These are phyloP conservation scores for Channa striata DNA, from an alignment of 2,797 vertebrate genomes.

Conservation along the genomic window DNA sequence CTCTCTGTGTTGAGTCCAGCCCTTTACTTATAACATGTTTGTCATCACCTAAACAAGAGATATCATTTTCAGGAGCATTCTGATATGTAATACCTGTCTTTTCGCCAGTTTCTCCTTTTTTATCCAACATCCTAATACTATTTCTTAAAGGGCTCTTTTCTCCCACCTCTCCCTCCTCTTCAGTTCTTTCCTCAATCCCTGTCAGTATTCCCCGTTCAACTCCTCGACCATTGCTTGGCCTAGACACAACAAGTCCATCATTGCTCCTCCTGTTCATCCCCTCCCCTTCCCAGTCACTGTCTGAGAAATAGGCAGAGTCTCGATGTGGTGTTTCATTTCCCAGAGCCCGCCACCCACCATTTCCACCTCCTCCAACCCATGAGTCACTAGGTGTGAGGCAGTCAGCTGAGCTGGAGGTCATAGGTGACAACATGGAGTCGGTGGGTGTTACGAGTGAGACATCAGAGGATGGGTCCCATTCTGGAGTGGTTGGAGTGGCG, in stretches of 20 bases:
- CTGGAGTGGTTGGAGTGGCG: constrained; percentile 72
- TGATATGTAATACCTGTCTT: constrained; percentile 27
- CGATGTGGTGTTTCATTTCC: constrained; percentile 88
- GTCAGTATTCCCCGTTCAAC: constrained; percentile 81
- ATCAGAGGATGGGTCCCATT: constrained; percentile 81
- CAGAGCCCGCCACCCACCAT: constrained; percentile 84
- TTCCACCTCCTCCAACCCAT: constrained; percentile 74
- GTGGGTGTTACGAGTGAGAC: constrained; percentile 81
- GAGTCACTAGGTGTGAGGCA: constrained; percentile 90
- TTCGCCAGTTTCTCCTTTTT: constrained; percentile 38
- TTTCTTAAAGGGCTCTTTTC: constrained; percentile 68
- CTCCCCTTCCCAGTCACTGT: constrained; percentile 88
- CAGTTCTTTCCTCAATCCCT: constrained; percentile 86
- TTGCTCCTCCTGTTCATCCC: constrained; percentile 78
- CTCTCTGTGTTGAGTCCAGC: constrained; percentile 63
- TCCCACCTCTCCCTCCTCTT: constrained; percentile 78
- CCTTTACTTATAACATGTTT: constrained; percentile 57
- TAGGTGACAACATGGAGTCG: constrained; percentile 84
- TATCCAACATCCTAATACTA: constrained; percentile 30
- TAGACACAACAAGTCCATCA: constrained; percentile 72
- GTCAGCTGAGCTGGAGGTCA: constrained; percentile 85
- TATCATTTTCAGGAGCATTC: constrained; percentile 49
- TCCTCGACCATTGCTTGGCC: constrained; percentile 74
- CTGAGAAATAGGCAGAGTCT: constrained; percentile 92
- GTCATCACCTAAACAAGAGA: constrained; percentile 43